A percentile compares a stretch with the other conserved stretches of the same genome.
These are phyloP conservation scores for Drosophila repletoides DNA, from an alignment of 1,140 invertebrate species.

Conservation along the genomic window DNA sequence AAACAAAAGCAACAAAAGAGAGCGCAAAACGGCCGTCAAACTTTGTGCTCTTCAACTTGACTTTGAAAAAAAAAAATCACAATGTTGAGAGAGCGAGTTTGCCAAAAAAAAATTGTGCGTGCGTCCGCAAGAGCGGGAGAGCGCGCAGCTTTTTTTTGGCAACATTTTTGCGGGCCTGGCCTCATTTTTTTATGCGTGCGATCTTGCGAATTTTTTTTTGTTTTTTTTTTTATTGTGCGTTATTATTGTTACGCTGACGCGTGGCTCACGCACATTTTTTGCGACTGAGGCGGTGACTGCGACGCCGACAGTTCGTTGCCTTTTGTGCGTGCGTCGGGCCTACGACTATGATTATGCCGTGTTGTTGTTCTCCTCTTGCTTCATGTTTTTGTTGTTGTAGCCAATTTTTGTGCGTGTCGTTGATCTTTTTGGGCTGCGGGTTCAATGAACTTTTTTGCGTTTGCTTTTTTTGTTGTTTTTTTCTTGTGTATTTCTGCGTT, in stretches of 20 bases:
- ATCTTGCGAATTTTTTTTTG: conserved; percentile 34
- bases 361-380: conserved; percentile 6
- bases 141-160: conserved; percentile 47
- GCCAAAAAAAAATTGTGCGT: conserved; percentile 35
- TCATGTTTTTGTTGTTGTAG: conserved; percentile 35
- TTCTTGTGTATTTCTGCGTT: conserved; percentile 16
- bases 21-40: conserved; percentile 11
- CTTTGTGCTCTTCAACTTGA: conserved; percentile 74
- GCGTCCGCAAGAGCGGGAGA: not conserved
- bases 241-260: conserved; percentile 21
- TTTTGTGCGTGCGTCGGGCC: conserved; percentile 64
- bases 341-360: conserved; percentile 31
- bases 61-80: conserved; percentile 71
- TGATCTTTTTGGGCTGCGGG: conserved; percentile 55
- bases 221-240: conserved; percentile 14
- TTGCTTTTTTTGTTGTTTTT: conserved; percentile 31
- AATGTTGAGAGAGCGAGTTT: conserved; percentile 57
- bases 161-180: conserved; percentile 52
- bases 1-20: conserved; percentile 29
- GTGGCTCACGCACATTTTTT: conserved; percentile 48
- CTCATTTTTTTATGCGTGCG: conserved; percentile 45
- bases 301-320: conserved; percentile 62
- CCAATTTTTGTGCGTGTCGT: conserved; percentile 71
- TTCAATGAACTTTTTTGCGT: conserved; percentile 67
- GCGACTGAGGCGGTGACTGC: conserved; percentile 1